These are phyloP conservation scores for Idaea straminata DNA, from an alignment of 2,888 invertebrate species.

Conservation along the genomic window DNA sequence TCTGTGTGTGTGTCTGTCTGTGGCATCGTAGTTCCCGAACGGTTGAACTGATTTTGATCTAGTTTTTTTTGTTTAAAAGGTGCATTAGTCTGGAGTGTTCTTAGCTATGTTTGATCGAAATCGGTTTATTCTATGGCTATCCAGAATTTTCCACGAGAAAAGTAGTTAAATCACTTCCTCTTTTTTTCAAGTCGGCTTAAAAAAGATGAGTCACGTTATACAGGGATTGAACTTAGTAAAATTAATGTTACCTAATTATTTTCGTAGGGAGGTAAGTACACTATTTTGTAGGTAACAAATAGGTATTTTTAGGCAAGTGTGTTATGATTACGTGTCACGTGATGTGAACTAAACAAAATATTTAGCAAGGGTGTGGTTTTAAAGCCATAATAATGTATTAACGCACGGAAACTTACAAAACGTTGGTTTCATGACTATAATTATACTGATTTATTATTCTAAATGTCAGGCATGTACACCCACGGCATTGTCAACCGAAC, in stretches of 20 bases:
- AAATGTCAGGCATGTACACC: too few species aligned
- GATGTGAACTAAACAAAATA: slow-evolving; percentile 1
- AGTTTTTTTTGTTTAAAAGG: too few species aligned
- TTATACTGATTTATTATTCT: neutral
- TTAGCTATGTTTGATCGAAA: too few species aligned
- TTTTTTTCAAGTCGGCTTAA: neutral
- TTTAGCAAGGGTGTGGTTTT: slow-evolving; percentile 18
- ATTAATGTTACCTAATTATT: neutral
- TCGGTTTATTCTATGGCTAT: too few species aligned
- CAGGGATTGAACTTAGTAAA: neutral
- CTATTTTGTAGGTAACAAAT: neutral
- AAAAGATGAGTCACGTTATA: neutral
- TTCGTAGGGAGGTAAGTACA: too few species aligned
- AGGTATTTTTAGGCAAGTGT: neutral
- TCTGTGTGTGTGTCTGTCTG: too few species aligned
- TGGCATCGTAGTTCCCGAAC: too few species aligned
- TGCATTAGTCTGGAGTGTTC: too few species aligned
- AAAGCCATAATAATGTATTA: slow-evolving; percentile 16
- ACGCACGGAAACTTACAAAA: slow-evolving; percentile 11
- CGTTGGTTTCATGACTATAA: neutral
- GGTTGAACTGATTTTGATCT: too few species aligned
- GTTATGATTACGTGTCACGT: neutral
- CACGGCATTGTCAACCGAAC: too few species aligned
- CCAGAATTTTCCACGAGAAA: too few species aligned
- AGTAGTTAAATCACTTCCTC: neutral